Percentiles rank a stretch among this genome's conserved stretches.
phyloP scores from a whole-genome alignment of 2,888 invertebrate genomes.

The Drosophila lacicola region DNA sequence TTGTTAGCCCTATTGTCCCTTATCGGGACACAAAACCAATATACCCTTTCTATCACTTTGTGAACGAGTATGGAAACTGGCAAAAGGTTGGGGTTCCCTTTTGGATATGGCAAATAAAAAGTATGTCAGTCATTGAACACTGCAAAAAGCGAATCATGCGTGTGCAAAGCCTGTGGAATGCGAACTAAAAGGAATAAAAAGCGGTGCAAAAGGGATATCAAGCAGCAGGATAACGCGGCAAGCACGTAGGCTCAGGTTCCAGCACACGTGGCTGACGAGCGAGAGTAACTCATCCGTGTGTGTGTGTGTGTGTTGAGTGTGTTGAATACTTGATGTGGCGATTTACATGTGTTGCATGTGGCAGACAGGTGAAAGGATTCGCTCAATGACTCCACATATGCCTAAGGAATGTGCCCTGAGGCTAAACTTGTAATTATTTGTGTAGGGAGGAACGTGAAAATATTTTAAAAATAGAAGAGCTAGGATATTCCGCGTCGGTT shows the following conservation, averaged over 20 bases:
- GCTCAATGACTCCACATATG: slow-evolving; percentile 19
- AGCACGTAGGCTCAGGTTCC: slow-evolving; percentile 39
- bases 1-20: too few relatives aligned
- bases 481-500: background rate
- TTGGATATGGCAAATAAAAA: slow-evolving; percentile 72
- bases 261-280: slow-evolving; percentile 14
- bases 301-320: slow-evolving; percentile 33
- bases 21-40: too few relatives aligned
- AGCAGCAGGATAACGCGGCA: slow-evolving; percentile 11
- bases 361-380: slow-evolving; percentile 41
- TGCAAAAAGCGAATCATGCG: slow-evolving; percentile 64
- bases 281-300: slow-evolving; percentile 18
- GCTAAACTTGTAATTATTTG: slow-evolving; percentile 9
- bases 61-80: too few relatives aligned
- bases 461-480: background rate
- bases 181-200: background rate
- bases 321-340: slow-evolving; percentile 57
- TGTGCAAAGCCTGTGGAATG: slow-evolving; percentile 34
- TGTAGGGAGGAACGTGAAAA: background rate
- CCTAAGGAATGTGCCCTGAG: slow-evolving; percentile 6
- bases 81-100: slow-evolving; percentile 1
- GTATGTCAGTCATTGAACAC: slow-evolving; percentile 74
- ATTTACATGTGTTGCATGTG: slow-evolving; percentile 54
- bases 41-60: too few relatives aligned
- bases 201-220: slow-evolving; percentile 24